Conservation (phyloP, 1,140 invertebrate genomes). For the Panonychus citri region DNA sequence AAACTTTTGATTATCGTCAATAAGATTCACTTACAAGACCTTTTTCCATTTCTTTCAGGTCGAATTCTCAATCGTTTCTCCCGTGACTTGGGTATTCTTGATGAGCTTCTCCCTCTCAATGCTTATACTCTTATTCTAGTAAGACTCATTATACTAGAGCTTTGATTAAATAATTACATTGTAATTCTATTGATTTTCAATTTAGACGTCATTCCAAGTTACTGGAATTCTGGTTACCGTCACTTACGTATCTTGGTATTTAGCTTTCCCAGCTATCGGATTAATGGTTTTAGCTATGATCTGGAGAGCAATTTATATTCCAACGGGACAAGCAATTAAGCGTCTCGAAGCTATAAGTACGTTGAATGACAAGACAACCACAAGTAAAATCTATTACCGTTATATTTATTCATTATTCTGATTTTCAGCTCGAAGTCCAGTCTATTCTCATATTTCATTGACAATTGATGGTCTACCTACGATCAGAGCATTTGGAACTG, state of each 20-base stretch:
- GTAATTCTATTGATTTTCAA: background rate
- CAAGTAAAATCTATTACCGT: background rate
- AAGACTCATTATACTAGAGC: slow-evolving; percentile 27
- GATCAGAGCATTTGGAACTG: slow-evolving; percentile 25
- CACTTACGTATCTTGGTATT: background rate
- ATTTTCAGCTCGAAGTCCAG: slow-evolving; percentile 17
- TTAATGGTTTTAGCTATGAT: background rate
- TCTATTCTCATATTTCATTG: slow-evolving; percentile 29
- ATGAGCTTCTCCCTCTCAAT: slow-evolving; percentile 36
- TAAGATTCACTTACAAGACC: no score
- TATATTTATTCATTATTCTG: background rate
- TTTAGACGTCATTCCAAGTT: background rate
- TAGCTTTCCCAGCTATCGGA: background rate
- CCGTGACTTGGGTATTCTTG: slow-evolving; percentile 12
- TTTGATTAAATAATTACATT: slow-evolving; percentile 11
- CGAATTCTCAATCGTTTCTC: slow-evolving; percentile 15
- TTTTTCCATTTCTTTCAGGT: no score
- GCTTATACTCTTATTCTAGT: slow-evolving; percentile 43
- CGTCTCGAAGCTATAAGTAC: background rate
- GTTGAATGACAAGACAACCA: background rate
- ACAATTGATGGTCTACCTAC: slow-evolving; percentile 28
- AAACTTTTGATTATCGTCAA: no score
- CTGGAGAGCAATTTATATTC: background rate
- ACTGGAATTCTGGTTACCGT: background rate
- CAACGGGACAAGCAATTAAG: background rate